Evolutionary conservation across 2,797 vertebrate genomes (phyloP), one percentile per base, ranked within the genome.

Genomic region (Hypotaenidia okinawae): DNA sequence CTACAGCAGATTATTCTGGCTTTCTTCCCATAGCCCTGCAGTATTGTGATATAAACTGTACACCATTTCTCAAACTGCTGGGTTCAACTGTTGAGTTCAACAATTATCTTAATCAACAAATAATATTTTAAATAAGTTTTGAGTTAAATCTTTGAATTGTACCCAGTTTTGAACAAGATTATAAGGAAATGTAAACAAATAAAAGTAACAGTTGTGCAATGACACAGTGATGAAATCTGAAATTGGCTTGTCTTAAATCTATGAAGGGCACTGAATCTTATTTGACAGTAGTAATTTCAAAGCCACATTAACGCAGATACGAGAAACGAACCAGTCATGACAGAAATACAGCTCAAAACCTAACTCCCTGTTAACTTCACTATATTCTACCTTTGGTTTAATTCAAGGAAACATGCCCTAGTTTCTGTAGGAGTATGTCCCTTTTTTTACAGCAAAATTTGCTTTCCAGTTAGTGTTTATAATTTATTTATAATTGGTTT

Each of bases 401-500:
- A 41, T 47, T 95, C n/a, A 89, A 86, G 16, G 21, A 66, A 85
- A 64, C 12, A 2, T 66, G 11, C 16, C 16, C 24, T 39, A 78
- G 24, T 47, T 68, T 88, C 83, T 67, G 18, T 24, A 54, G 32
- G 63, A 73, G 2, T 3, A 32, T 21, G 17, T 43, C 19, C 9
- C 58, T 79, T 45, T 45, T 59, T 51, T 23, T 61, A 69, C 17
- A 66, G 16, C 39, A 70, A 70, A 81, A 47, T 67, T 55, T 85
- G 3, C 24, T 83, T 88, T 89, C 25, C 16, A 59, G 4, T 58
- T 91, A 70, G 11, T 33, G 14, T 64, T 89, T 82, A 37, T 74
- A 84, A 90, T 84, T 87, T 49, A 67, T 95, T 93, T 95, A 16
- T 45, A 54, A 67, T 73, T 91, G 27, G 15, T 87, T 94, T 93